Conservation (phyloP, 2,113 vertebrate species). For the Phalacrocorax carbo region DNA sequence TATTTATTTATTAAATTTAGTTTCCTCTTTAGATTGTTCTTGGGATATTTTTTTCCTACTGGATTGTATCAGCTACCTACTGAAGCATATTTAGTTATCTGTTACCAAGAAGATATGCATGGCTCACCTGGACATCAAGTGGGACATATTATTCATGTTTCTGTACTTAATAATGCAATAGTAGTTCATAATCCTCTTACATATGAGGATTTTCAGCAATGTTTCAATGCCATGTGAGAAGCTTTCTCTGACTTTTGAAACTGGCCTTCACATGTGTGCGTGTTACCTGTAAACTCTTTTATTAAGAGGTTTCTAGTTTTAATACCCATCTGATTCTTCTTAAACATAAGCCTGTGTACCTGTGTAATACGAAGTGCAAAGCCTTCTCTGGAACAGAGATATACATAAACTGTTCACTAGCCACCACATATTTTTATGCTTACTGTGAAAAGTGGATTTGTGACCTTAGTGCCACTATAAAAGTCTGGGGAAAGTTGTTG, state of each 20-base stretch:
- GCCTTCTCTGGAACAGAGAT: not conserved
- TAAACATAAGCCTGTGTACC: not conserved
- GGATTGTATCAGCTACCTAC: not conserved
- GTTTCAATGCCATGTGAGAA: not conserved
- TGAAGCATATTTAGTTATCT: not conserved
- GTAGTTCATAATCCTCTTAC: constrained; percentile 32
- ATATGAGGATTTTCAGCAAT: constrained; percentile 28
- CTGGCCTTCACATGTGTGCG: not conserved
- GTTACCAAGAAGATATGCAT: not conserved
- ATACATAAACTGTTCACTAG: not conserved
- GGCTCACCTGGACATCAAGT: constrained; percentile 35
- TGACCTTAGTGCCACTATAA: not conserved
- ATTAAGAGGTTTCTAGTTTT: not conserved
- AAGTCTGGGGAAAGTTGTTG: not conserved
- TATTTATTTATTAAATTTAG: not conserved
- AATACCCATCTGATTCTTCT: not conserved
- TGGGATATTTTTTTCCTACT: not conserved
- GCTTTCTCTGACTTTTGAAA: constrained; percentile 27
- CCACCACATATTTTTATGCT: not conserved
- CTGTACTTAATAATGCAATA: constrained; percentile 35
- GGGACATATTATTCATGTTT: constrained; percentile 42
- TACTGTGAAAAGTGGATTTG: not conserved
- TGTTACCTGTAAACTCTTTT: not conserved
- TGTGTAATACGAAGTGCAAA: constrained; percentile 11
- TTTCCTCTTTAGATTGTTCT: not conserved